Conservation (phyloP, 2,888 invertebrate genomes). For the Rotaria socialis region DNA sequence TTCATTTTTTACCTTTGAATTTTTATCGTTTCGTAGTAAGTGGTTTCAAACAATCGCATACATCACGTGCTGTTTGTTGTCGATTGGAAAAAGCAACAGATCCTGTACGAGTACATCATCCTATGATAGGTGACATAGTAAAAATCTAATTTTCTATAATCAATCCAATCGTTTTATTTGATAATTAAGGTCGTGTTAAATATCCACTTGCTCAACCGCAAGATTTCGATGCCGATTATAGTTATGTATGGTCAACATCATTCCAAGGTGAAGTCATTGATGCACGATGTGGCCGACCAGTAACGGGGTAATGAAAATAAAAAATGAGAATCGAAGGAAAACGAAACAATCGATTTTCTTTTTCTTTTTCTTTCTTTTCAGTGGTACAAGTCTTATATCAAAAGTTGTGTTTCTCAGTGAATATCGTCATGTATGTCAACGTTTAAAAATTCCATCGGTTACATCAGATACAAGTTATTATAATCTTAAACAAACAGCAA, state of each 20-base stretch:
- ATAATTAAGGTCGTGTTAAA: slow-evolving; percentile 5
- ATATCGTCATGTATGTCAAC: slow-evolving; percentile 17
- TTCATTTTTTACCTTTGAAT: slow-evolving; percentile 57
- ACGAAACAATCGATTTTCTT: background rate
- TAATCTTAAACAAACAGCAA: slow-evolving; percentile 12
- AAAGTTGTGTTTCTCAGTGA: slow-evolving; percentile 6
- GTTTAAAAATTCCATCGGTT: background rate
- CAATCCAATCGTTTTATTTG: no score
- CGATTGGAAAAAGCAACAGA: slow-evolving; percentile 20
- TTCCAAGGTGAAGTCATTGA: slow-evolving; percentile 26
- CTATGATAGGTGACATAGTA: background rate
- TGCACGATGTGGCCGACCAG: background rate
- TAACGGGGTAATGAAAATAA: background rate
- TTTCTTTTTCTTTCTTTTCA: background rate
- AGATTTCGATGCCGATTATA: background rate
- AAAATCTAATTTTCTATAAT: no score
- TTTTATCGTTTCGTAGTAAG: background rate
- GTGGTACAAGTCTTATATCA: slow-evolving; percentile 24
- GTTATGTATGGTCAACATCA: slow-evolving; percentile 10
- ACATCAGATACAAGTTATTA: background rate
- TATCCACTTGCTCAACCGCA: slow-evolving; percentile 15
- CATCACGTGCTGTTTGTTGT: slow-evolving; percentile 30
- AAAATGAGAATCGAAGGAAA: background rate
- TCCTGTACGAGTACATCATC: slow-evolving; percentile 22
- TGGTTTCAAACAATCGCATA: slow-evolving; percentile 19